Evolutionary conservation across 2,888 invertebrate genomes (phyloP).

Genomic region (Archaeoteleia sp.): DNA sequence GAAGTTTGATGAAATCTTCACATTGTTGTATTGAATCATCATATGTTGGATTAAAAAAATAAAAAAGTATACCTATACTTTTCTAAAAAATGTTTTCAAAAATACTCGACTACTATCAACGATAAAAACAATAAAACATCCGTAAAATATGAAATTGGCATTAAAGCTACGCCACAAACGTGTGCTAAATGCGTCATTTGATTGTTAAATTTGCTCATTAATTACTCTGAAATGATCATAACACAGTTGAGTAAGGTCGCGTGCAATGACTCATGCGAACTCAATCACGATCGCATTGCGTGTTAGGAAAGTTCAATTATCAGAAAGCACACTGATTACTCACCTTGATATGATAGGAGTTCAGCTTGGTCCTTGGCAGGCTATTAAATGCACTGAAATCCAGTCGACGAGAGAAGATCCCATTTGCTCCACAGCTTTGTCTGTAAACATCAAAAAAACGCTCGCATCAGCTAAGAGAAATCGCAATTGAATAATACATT

Average conservation of each 20-base stretch:
- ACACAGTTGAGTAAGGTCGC: conserved; percentile 28
- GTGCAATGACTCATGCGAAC: conserved; percentile 21
- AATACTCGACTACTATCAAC: too few relatives aligned
- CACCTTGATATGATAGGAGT: conserved; percentile 99
- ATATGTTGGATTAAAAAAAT: background rate
- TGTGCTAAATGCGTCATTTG: background rate
- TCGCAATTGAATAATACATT: too few relatives aligned
- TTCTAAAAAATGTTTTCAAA: too few relatives aligned
- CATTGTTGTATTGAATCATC: too few relatives aligned
- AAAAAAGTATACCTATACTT: background rate
- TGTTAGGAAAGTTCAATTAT: conserved; percentile 15
- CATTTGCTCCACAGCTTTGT: conserved; percentile 91
- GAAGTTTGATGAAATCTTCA: too few relatives aligned
- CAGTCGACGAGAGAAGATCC: conserved; percentile 93
- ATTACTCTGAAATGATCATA: conserved; percentile 5
- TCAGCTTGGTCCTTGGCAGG: conserved; percentile 95
- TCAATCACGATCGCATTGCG: conserved; percentile 2
- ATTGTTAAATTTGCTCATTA: conserved; percentile 3
- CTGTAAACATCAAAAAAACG: conserved; percentile 75
- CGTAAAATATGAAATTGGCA: too few relatives aligned
- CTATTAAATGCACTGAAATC: conserved; percentile 97
- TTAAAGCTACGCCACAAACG: too few relatives aligned
- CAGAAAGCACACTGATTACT: conserved; percentile 68
- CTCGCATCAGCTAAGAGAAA: conserved; percentile 11
- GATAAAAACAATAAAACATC: too few relatives aligned